Base-by-base conservation (phyloP, 2,888 invertebrate species). In the Therioaphis trifolii region DNA sequence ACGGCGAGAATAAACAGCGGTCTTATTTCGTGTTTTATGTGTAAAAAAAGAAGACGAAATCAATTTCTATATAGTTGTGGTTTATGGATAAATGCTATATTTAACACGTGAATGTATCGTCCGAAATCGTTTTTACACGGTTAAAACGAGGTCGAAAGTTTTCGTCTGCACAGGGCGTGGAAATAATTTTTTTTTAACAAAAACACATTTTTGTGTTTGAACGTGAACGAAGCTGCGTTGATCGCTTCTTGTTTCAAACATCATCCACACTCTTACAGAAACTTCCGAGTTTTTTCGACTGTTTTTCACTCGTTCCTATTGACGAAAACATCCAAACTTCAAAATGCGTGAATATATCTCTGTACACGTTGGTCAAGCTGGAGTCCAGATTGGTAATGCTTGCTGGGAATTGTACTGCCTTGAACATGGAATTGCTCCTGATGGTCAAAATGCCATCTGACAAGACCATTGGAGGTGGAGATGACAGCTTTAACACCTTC, bases 401-500 rank as follows among this genome's bases (percentile, higher is more conserved):
- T 95, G 95, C 90, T 95, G 95, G 95, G 95, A 95, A 89, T 90
- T 95, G 86, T 95, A 95, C 90, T 95, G 95, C 89, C 90, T 95
- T 88, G 95, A 95, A 90, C 95, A 95, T 90, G 95, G 95, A 87
- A 96, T 96, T 91, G 95, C 96, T 91, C 96, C 96, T 86, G 95
- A 96, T 89, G 96, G 96, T 87, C 94, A n/a, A 95, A 90, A 96
- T 96, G 96, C 97, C 97, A 87, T 94, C 95, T 84, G 96, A 96
- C 90, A 96, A 96, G 90, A 94, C 95, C 88, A 92, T 95, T 86
- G 96, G 96, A 76, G 95, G 95, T 86, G 95, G 95, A 84, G 97
- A 98, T 88, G 96, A 97, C 90, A 96, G 95, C 85, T 98, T 96
- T 92, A 97, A 96, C 91, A 98, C 95, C 84, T 95, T 95, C 92